Percentiles rank a stretch among this genome's conserved stretches.
Conservation (phyloP, 2,888 invertebrate species). For the Eupithecia subfuscata region DNA sequence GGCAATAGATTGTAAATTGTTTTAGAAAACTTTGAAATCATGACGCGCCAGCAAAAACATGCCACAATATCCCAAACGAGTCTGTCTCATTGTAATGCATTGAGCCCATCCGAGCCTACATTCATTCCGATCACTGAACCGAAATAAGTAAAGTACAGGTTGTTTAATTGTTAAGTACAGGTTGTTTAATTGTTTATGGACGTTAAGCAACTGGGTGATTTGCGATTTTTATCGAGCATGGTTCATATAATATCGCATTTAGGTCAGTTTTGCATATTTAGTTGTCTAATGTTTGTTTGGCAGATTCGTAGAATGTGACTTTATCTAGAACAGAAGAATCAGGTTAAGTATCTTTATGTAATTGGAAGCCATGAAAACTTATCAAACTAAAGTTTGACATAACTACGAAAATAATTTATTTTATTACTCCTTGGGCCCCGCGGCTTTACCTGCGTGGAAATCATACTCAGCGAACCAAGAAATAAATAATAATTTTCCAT, state of each 20-base stretch:
- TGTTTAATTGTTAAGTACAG: constrained; percentile 4
- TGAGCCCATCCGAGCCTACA: neutral
- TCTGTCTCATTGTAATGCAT: constrained; percentile 1
- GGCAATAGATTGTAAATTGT: no score
- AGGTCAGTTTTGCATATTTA: neutral
- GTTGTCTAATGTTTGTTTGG: neutral
- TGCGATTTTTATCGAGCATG: constrained; percentile 4
- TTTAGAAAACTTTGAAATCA: neutral
- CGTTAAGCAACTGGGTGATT: constrained; percentile 17
- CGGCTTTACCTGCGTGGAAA: no score
- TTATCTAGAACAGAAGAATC: neutral
- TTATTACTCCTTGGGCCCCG: no score
- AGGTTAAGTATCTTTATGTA: neutral
- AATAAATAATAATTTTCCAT: no score
- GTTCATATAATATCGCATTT: neutral
- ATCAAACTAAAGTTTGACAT: no score
- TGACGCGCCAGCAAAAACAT: neutral
- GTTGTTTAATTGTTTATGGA: constrained; percentile 13
- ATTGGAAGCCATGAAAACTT: no score
- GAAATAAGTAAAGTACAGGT: neutral
- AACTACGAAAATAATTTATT: no score
- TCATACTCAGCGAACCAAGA: no score
- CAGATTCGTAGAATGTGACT: neutral
- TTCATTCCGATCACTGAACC: constrained; percentile 12
- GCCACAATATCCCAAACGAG: neutral